These are phyloP conservation scores for Augiades crinisus DNA, from an alignment of 2,888 invertebrate species.

Conservation along the genomic window DNA sequence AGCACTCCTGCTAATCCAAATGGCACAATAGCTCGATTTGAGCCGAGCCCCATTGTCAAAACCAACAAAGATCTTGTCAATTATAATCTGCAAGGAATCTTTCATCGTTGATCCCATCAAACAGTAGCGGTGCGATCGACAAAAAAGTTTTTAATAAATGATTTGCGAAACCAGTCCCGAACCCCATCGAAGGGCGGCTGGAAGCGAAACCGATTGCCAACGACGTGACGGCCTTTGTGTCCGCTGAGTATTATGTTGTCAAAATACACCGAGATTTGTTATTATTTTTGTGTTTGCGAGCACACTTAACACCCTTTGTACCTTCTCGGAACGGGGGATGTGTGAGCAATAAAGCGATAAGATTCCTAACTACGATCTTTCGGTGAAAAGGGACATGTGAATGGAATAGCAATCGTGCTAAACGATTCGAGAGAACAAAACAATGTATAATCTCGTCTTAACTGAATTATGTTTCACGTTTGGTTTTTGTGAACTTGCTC, in stretches of 20 bases:
- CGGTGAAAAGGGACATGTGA: constrained; percentile 65
- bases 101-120: constrained; percentile 65
- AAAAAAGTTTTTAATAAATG: constrained; percentile 65
- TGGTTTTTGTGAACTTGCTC: neutral
- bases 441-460: constrained; percentile 49
- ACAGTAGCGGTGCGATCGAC: constrained; percentile 60
- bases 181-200: constrained; percentile 74
- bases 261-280: constrained; percentile 80
- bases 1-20: constrained; percentile 64
- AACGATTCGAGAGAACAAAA: constrained; percentile 43
- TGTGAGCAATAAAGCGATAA: constrained; percentile 56
- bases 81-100: constrained; percentile 75
- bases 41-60: constrained; percentile 67
- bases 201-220: constrained; percentile 78
- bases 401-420: constrained; percentile 64
- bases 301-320: constrained; percentile 78
- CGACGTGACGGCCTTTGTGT: constrained; percentile 78
- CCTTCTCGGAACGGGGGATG: constrained; percentile 72
- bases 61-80: constrained; percentile 79
- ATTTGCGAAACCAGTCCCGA: constrained; percentile 76
- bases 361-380: constrained; percentile 62
- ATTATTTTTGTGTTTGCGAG: constrained; percentile 80
- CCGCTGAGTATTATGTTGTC: constrained; percentile 79
- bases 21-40: constrained; percentile 67
- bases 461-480: constrained; percentile 26